Evolutionary conservation across 2,888 invertebrate species (phyloP).

Genomic region (Colostygia pectinataria): DNA sequence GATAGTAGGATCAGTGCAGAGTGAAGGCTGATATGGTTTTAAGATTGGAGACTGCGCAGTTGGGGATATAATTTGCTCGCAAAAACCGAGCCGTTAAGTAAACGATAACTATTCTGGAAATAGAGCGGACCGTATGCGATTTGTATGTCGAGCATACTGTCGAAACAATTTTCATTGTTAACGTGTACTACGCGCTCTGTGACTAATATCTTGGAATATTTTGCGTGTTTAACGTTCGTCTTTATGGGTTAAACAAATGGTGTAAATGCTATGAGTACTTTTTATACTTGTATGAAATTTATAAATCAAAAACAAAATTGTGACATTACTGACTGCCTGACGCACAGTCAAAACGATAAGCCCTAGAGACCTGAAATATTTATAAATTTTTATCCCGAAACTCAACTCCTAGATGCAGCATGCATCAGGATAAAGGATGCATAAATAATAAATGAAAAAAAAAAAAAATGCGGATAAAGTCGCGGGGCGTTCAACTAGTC

Average conservation of each 20-base stretch:
- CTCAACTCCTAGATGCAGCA: too few relatives aligned
- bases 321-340: too few relatives aligned
- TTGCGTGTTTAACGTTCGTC: conserved; percentile 48
- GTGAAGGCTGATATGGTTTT: conserved; percentile 35
- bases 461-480: too few relatives aligned
- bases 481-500: too few relatives aligned
- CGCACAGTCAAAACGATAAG: too few relatives aligned
- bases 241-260: conserved; percentile 53
- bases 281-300: too few relatives aligned
- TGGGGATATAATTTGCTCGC: conserved; percentile 57
- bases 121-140: conserved; percentile 66
- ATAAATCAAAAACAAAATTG: too few relatives aligned
- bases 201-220: conserved; percentile 67
- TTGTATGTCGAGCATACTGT: conserved; percentile 65
- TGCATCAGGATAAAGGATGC: too few relatives aligned
- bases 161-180: conserved; percentile 72
- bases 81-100: conserved; percentile 64
- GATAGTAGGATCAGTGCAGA: conserved; percentile 21
- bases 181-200: conserved; percentile 48
- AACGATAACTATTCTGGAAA: conserved; percentile 66
- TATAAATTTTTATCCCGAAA: too few relatives aligned
- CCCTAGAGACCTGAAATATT: too few relatives aligned
- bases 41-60: conserved; percentile 48
- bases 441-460: too few relatives aligned
- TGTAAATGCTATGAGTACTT: conserved; percentile 45